Percentiles rank a stretch among this genome's conserved stretches.
Conservation (phyloP, 2,113 vertebrate species). For the Poeciliopsis prolifica region DNA sequence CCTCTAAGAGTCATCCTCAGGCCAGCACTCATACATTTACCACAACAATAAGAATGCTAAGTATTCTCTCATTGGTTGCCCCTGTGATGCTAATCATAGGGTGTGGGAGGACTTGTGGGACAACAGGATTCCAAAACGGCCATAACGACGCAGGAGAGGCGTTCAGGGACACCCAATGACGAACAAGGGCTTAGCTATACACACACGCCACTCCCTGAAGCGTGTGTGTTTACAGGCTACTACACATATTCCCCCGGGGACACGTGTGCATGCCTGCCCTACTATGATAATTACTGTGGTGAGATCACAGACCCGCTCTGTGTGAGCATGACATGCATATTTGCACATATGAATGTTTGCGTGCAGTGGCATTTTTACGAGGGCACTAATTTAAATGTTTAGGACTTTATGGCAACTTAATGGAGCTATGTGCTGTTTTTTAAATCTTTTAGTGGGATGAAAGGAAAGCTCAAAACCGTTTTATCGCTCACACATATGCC, state of each 20-base stretch:
- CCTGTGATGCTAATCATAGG: slow-evolving; percentile 71
- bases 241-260: slow-evolving; percentile 58
- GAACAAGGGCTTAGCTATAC: slow-evolving; percentile 68
- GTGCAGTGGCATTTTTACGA: slow-evolving; percentile 24
- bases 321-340: slow-evolving; percentile 18
- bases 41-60: slow-evolving; percentile 65
- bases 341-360: slow-evolving; percentile 16
- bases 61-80: slow-evolving; percentile 77
- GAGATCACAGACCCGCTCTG: slow-evolving; percentile 45
- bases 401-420: slow-evolving; percentile 21
- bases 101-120: slow-evolving; percentile 71
- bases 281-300: slow-evolving; percentile 61
- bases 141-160: slow-evolving; percentile 61
- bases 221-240: slow-evolving; percentile 64
- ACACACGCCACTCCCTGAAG: slow-evolving; percentile 63
- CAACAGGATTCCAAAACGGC: slow-evolving; percentile 64
- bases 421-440: background rate
- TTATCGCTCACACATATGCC: slow-evolving; percentile 12
- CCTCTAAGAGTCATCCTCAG: slow-evolving; percentile 61
- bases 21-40: slow-evolving; percentile 64
- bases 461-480: slow-evolving; percentile 10
- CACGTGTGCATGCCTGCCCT: slow-evolving; percentile 67
- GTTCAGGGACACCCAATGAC: slow-evolving; percentile 68
- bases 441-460: slow-evolving; percentile 1
- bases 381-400: slow-evolving; percentile 32